Evolutionary conservation across 1,140 invertebrate species (phyloP).

Genomic region (Pseudomyrmex pallidus): DNA sequence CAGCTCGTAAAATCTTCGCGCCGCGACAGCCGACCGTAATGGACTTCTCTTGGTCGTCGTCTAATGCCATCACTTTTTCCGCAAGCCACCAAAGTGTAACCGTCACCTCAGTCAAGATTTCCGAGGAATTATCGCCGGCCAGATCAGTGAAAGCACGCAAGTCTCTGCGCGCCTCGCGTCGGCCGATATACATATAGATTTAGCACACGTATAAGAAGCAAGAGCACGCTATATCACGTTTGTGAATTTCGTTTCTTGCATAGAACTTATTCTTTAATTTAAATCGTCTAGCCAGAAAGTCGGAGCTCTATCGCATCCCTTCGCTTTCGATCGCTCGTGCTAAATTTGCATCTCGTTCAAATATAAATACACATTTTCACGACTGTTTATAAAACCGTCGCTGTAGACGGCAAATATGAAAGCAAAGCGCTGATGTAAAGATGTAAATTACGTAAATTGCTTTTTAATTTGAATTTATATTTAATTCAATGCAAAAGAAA

Average conservation of each 20-base stretch:
- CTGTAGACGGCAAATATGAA: too few species aligned
- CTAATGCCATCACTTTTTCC: constrained; percentile 38
- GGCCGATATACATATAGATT: background rate
- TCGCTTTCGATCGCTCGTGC: too few species aligned
- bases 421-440: too few species aligned
- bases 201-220: background rate
- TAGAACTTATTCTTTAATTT: background rate
- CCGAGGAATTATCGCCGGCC: constrained; percentile 26
- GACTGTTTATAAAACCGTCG: too few species aligned
- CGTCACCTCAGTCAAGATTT: constrained; percentile 12
- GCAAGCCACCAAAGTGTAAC: constrained; percentile 20
- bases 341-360: background rate
- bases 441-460: too few species aligned
- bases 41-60: constrained; percentile 8
- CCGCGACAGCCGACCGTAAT: background rate
- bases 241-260: background rate
- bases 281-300: too few species aligned
- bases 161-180: background rate
- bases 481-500: background rate
- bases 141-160: constrained; percentile 54
- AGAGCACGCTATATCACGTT: background rate
- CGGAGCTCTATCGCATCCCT: too few species aligned
- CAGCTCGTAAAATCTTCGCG: constrained; percentile 31
- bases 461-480: too few species aligned
- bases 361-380: background rate